Evolutionary conservation across 2,113 vertebrate genomes (phyloP).

Genomic region (Struthio camelus): DNA sequence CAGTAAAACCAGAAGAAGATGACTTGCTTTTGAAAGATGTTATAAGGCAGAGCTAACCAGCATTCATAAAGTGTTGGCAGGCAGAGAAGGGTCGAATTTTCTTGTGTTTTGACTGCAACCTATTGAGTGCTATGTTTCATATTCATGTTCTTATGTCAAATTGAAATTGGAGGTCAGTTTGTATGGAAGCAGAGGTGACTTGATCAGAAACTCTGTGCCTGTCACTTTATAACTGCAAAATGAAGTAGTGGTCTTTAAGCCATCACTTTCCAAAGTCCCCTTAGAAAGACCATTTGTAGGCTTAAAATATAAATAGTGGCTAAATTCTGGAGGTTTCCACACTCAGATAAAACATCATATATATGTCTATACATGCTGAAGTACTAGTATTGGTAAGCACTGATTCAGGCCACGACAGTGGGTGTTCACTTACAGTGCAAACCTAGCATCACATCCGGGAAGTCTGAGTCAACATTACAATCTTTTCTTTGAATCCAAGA

Average conservation of each 20-base stretch:
- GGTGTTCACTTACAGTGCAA: neutral
- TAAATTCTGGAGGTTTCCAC: neutral
- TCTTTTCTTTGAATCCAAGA: neutral
- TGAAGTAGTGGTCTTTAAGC: neutral
- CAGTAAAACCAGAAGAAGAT: neutral
- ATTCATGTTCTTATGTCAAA: neutral
- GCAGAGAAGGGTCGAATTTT: neutral
- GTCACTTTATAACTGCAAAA: neutral
- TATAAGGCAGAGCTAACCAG: neutral
- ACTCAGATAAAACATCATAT: neutral
- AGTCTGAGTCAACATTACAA: neutral
- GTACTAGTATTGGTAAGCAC: neutral
- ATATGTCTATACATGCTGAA: neutral
- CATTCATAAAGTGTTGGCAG: neutral
- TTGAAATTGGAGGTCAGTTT: neutral
- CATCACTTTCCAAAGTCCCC: neutral
- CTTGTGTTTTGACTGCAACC: neutral
- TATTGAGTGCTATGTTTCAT: neutral
- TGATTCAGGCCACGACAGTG: neutral
- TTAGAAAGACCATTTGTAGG: neutral
- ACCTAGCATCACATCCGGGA: neutral
- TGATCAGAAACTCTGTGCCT: neutral
- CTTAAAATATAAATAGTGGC: neutral
- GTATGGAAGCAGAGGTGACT: neutral
- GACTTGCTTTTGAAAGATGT: neutral